phyloP scores from a whole-genome alignment of 2,113 vertebrate species.

The Cyanocitta stelleri region DNA sequence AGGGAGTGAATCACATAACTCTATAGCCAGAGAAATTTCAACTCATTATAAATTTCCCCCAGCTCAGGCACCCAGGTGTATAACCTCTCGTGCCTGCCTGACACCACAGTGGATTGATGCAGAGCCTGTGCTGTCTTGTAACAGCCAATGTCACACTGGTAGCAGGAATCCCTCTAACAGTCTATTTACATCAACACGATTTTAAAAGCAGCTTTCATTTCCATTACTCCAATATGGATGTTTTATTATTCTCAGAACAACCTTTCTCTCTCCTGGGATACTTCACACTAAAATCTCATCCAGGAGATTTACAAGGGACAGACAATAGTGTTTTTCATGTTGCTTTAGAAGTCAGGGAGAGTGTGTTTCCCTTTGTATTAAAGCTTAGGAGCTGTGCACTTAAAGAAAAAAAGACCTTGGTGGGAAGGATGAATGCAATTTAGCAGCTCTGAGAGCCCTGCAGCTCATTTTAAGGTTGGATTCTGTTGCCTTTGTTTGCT shows the following conservation, averaged over 20 bases:
- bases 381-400: neutral
- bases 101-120: neutral
- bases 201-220: conserved; percentile 17
- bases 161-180: neutral
- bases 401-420: neutral
- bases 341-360: conserved; percentile 39
- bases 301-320: conserved; percentile 46
- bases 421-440: neutral
- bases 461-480: conserved; percentile 5
- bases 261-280: conserved; percentile 12
- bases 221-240: neutral
- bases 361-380: conserved; percentile 4
- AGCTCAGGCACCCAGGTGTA: neutral
- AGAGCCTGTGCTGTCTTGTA: neutral
- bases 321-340: conserved; percentile 23
- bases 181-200: conserved; percentile 24
- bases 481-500: neutral
- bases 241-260: conserved; percentile 31
- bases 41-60: neutral
- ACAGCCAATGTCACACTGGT: neutral
- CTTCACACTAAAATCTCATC: conserved; percentile 49
- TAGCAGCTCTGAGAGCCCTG: neutral
- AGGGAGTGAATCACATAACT: neutral
- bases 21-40: neutral
- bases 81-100: neutral